phyloP scores from a whole-genome alignment of 2,797 vertebrate species.

The Mormyrops attenuatus region DNA sequence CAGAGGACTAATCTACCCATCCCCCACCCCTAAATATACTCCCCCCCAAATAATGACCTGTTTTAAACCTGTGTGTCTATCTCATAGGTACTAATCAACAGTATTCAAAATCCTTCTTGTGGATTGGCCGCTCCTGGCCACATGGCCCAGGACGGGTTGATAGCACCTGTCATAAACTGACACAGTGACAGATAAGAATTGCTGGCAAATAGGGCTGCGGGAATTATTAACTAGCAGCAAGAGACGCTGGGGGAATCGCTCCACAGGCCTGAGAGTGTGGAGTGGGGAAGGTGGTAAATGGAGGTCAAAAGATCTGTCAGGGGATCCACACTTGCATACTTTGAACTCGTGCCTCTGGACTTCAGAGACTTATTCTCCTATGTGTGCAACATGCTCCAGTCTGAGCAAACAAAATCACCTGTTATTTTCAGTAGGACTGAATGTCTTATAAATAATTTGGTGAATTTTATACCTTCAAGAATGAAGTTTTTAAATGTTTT shows the following conservation, averaged over 20 bases:
- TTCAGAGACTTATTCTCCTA: conserved; percentile 14
- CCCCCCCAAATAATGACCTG: conserved; percentile 62
- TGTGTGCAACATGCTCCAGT: background rate
- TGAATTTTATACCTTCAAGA: background rate
- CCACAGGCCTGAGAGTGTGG: conserved; percentile 40
- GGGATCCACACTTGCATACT: conserved; percentile 55
- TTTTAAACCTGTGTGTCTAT: conserved; percentile 67
- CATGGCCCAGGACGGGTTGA: conserved; percentile 61
- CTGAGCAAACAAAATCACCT: background rate
- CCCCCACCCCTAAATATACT: conserved; percentile 61
- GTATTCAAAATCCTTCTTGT: conserved; percentile 44
- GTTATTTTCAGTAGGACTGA: background rate
- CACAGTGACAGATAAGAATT: conserved; percentile 89
- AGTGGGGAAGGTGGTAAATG: conserved; percentile 60
- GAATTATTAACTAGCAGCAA: conserved; percentile 86
- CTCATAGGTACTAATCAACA: conserved; percentile 70
- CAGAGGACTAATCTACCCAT: conserved; percentile 37
- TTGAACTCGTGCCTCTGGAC: conserved; percentile 44
- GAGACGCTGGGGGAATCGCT: conserved; percentile 54
- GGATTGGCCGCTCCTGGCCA: conserved; percentile 67
- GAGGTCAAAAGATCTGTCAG: conserved; percentile 62
- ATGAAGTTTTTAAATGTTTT: background rate
- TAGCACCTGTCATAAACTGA: conserved; percentile 94
- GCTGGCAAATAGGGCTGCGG: conserved; percentile 76
- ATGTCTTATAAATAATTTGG: background rate